phyloP scores from a whole-genome alignment of 2,888 invertebrate genomes.

The Barypeithes pellucidus region DNA sequence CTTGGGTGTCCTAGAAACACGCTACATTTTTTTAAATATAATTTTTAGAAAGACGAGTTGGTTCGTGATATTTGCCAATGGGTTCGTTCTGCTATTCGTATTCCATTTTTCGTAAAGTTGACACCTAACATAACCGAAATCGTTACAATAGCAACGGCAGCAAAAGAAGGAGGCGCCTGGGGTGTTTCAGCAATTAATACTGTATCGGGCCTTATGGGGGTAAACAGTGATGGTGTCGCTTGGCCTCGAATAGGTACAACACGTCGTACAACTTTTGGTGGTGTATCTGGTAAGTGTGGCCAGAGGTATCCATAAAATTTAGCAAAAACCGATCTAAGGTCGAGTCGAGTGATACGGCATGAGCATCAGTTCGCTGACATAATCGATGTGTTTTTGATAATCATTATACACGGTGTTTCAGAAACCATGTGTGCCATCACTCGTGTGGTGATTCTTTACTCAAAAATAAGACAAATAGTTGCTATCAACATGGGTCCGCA shows the following conservation, averaged over 20 bases:
- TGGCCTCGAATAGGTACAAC: conserved; percentile 94
- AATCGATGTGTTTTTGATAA: too few species aligned
- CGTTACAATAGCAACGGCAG: conserved; percentile 90
- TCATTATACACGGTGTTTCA: too few species aligned
- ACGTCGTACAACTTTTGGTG: conserved; percentile 93
- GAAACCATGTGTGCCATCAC: too few species aligned
- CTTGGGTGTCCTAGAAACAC: too few species aligned
- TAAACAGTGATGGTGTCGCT: conserved; percentile 85
- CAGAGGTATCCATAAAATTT: too few species aligned
- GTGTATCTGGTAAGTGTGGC: conserved; percentile 74
- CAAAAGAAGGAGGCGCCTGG: conserved; percentile 90
- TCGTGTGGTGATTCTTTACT: too few species aligned
- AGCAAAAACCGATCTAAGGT: too few species aligned
- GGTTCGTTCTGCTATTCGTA: conserved; percentile 89
- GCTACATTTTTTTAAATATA: conserved; percentile 3
- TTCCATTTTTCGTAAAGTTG: conserved; percentile 97
- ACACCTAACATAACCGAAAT: conserved; percentile 99
- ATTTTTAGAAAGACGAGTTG: conserved; percentile 83
- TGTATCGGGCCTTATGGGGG: conserved; percentile 93
- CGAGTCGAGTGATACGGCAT: too few species aligned
- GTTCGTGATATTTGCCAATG: conserved; percentile 93
- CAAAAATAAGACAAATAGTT: too few species aligned
- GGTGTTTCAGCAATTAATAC: conserved; percentile 99
- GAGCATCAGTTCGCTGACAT: too few species aligned
- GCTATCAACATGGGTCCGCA: too few species aligned